Conservation (phyloP, 2,888 invertebrate genomes). For the Rhaphigaster nebulosa region DNA sequence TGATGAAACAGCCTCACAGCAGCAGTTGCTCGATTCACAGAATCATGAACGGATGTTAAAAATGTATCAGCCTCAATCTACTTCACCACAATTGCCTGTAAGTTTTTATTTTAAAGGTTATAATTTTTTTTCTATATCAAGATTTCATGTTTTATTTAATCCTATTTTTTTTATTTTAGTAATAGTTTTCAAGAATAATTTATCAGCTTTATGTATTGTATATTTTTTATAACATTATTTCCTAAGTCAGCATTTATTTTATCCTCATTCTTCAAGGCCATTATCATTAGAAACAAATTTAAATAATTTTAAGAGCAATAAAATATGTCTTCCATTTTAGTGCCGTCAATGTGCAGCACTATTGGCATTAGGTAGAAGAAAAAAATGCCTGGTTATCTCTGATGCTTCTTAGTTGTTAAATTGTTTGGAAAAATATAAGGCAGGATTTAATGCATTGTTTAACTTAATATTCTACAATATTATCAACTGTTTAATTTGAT, state of each 20-base stretch:
- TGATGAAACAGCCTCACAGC: conserved; percentile 63
- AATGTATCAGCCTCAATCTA: conserved; percentile 63
- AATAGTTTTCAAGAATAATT: background rate
- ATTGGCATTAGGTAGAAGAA: background rate
- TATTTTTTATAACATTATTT: background rate
- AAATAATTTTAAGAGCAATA: background rate
- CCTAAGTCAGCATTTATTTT: background rate
- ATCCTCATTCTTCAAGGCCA: background rate
- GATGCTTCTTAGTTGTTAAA: background rate
- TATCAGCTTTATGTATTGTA: background rate
- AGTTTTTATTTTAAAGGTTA: background rate
- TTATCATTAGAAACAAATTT: background rate
- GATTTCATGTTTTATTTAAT: background rate
- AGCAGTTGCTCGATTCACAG: conserved; percentile 63
- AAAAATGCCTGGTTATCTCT: background rate
- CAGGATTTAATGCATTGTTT: too few relatives aligned
- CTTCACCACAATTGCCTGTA: conserved; percentile 57
- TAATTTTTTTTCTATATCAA: background rate
- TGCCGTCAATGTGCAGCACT: background rate
- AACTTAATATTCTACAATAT: too few relatives aligned
- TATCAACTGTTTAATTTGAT: background rate
- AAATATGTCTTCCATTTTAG: background rate
- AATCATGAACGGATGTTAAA: conserved; percentile 63
- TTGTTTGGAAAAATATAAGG: background rate
- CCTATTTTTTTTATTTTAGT: background rate